Evolutionary conservation across 30 jellyfish, hydroid and myxozoan species (phyloP), one percentile per base, ranked within the genome.

Genomic region (Aurelia sp.): DNA sequence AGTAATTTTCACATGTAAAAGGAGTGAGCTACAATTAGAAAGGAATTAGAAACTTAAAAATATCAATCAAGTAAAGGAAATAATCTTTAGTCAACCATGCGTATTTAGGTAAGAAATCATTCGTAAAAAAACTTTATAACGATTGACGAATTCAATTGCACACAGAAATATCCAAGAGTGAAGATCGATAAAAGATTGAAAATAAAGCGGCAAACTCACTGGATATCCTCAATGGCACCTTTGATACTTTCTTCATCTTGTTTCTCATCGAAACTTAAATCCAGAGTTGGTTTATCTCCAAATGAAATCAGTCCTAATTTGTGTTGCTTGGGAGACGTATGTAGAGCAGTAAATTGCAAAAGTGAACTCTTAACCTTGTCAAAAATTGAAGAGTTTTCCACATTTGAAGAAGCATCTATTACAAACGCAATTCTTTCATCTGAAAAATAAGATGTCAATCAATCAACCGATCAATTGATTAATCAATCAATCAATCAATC

Each of bases 241-340:
- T 44, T 51, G 17, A 84, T 74, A 35, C 69, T 73, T 53, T 74
- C 84, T 17, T 74, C 78, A 48, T 64, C 73, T 73, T 84, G 87
- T 35, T 51, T 53, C 44, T 64, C 82, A 1, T 73, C 78, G 37
- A 84, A 84, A 47, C 87, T 76, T 69, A 84, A 73, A 73, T 84
- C 87, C 74, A 84, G 83, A 58, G 12, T 62, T 11, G 93, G 93
- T 52, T 73, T 53, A 13, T 73, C 81, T 4, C 87, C 93, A 17
- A 13, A 84, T 3, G 93, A 61, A 6, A 84, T 76, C 4, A 84
- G 11, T 17, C 93, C 93, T 16, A 84, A 64, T 44, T 71, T 69
- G 80, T 73, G 82, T 19, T 21, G 22, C 68, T 74, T 74, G 22
- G 87, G 87, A 6, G 93, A 84, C 59, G 93, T 44, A n/a, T 84